Percentiles rank a stretch among this genome's conserved stretches.
These are phyloP conservation scores for Esox lucius DNA, from an alignment of 2,797 vertebrate genomes.

Conservation along the genomic window DNA sequence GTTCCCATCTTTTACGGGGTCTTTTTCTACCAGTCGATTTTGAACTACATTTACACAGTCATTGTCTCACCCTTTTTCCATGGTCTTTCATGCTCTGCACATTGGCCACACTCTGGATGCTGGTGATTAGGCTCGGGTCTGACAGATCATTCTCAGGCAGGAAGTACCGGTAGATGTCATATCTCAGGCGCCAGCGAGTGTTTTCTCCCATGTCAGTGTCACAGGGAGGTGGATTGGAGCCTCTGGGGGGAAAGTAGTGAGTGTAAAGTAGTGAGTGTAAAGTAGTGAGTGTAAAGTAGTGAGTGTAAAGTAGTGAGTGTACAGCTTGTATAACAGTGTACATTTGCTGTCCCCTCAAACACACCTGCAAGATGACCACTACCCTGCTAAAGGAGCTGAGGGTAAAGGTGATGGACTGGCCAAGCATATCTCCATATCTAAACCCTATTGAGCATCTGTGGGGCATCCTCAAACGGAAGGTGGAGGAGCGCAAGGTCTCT, in stretches of 20 bases:
- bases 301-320: too few species aligned
- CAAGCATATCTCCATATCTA: too few species aligned
- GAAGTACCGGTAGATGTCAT: constrained; percentile 92
- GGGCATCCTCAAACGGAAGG: too few species aligned
- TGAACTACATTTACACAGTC: neutral
- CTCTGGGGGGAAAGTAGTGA: constrained; percentile 75
- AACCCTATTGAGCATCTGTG: too few species aligned
- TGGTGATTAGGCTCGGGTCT: constrained; percentile 73
- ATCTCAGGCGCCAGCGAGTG: constrained; percentile 83
- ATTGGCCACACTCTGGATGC: constrained; percentile 77
- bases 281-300: too few species aligned
- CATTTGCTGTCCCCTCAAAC: too few species aligned
- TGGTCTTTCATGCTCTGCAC: constrained; percentile 67
- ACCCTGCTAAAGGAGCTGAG: too few species aligned
- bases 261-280: too few species aligned
- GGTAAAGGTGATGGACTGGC: too few species aligned
- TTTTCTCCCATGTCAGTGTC: constrained; percentile 58
- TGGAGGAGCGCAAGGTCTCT: too few species aligned
- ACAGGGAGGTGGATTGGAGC: constrained; percentile 70
- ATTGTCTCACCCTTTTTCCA: constrained; percentile 74
- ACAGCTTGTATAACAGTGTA: too few species aligned
- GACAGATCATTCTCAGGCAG: constrained; percentile 85
- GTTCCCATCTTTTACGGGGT: neutral
- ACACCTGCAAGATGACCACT: too few species aligned
- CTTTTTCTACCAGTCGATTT: neutral